Evolutionary conservation across 30 jellyfish, hydroid and myxozoan species (phyloP).

Genomic region (Pseudorhiza aurosa): DNA sequence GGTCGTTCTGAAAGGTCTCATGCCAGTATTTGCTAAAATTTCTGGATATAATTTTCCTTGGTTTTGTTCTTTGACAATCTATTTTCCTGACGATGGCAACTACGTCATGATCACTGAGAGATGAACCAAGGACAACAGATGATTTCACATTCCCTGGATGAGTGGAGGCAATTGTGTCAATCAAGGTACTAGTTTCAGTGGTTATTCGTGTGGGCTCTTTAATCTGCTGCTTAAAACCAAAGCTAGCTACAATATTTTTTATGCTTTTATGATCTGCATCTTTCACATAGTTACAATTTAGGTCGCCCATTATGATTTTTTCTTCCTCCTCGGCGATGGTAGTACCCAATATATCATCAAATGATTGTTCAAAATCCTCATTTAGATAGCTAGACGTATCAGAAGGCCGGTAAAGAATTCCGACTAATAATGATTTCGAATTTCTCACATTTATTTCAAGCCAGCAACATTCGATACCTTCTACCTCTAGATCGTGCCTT

Average conservation of each 20-base stretch:
- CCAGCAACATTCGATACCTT: conserved; percentile 64
- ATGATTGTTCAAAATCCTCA: conserved; percentile 61
- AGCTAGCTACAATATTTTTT: conserved; percentile 60
- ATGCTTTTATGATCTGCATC: conserved; percentile 72
- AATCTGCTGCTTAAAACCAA: conserved; percentile 42
- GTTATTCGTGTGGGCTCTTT: conserved; percentile 22
- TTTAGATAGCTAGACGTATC: conserved; percentile 64
- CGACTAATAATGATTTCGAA: conserved; percentile 52
- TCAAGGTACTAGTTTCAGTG: conserved; percentile 50
- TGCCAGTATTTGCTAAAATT: conserved; percentile 45
- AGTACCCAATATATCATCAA: conserved; percentile 70
- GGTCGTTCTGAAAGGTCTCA: conserved; percentile 63
- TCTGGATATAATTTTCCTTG: conserved; percentile 38
- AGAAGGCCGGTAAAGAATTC: conserved; percentile 67
- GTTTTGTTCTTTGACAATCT: conserved; percentile 54
- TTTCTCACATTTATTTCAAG: conserved; percentile 56
- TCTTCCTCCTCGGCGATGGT: conserved; percentile 69
- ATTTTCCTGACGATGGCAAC: conserved; percentile 55
- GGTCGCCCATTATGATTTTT: conserved; percentile 73
- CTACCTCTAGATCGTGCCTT: conserved; percentile 74
- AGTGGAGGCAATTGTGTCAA: conserved; percentile 64
- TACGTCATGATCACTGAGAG: conserved; percentile 69
- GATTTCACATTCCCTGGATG: conserved; percentile 64
- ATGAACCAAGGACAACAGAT: conserved; percentile 44
- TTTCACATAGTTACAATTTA: conserved; percentile 55